Percentiles rank a stretch among this genome's conserved stretches.
Evolutionary conservation across 2,888 invertebrate genomes (phyloP).

Genomic region (Drosophila longiperda): DNA sequence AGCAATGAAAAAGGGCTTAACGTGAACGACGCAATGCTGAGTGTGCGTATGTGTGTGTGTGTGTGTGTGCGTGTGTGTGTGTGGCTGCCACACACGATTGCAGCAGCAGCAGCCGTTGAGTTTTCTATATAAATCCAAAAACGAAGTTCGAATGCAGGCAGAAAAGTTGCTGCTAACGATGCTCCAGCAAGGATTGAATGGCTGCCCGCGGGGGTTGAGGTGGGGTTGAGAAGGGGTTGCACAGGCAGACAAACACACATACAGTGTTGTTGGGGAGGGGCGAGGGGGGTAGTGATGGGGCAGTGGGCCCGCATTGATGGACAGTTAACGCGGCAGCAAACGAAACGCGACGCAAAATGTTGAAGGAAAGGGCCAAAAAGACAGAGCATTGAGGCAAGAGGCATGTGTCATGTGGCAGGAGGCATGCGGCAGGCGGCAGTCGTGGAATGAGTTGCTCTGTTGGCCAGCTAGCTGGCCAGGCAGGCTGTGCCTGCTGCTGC

Average conservation of each 20-base stretch:
- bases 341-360: slow-evolving; percentile 76
- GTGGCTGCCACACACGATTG: slow-evolving; percentile 11
- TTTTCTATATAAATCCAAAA: slow-evolving; percentile 58
- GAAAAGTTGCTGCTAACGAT: slow-evolving; percentile 70
- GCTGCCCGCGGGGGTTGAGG: not conserved
- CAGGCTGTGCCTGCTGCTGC: slow-evolving; percentile 26
- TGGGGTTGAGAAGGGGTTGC: slow-evolving; percentile 64
- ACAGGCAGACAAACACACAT: slow-evolving; percentile 59
- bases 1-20: slow-evolving; percentile 63
- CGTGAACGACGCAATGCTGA: slow-evolving; percentile 33
- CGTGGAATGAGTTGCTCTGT: slow-evolving; percentile 16
- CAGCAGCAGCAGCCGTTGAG: slow-evolving; percentile 41
- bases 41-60: not conserved
- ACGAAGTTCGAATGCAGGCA: slow-evolving; percentile 76
- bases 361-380: slow-evolving; percentile 6
- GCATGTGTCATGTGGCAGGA: slow-evolving; percentile 13
- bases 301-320: slow-evolving; percentile 73
- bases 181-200: slow-evolving; percentile 38
- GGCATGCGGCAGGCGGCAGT: not conserved
- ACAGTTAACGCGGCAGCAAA: slow-evolving; percentile 80
- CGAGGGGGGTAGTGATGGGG: slow-evolving; percentile 22
- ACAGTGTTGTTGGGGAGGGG: slow-evolving; percentile 32
- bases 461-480: slow-evolving; percentile 38
- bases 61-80: slow-evolving; percentile 4
- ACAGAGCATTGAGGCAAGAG: not conserved